Evolutionary conservation across 2,113 vertebrate genomes (phyloP).

Genomic region (Puma concolor): DNA sequence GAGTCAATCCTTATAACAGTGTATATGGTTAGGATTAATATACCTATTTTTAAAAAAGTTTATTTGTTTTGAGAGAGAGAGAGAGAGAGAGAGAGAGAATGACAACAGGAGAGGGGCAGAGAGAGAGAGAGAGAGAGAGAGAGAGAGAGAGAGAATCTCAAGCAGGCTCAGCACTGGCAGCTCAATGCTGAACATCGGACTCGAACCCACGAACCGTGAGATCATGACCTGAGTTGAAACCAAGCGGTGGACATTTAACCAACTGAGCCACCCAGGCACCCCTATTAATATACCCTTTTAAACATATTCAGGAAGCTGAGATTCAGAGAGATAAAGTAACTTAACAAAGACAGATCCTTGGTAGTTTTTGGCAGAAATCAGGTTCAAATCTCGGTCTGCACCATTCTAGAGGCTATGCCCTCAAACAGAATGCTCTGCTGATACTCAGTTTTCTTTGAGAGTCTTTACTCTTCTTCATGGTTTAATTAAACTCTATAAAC

Average conservation of each 20-base stretch:
- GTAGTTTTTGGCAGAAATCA: not conserved
- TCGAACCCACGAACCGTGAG: no score
- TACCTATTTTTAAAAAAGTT: no score
- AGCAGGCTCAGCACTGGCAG: no score
- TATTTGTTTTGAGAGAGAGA: no score
- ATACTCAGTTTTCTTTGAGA: not conserved
- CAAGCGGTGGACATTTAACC: no score
- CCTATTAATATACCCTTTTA: not conserved
- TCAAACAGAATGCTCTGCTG: not conserved
- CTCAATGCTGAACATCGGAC: no score
- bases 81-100: no score
- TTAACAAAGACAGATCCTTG: not conserved
- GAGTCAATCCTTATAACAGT: not conserved
- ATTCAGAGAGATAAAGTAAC: not conserved
- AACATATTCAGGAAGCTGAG: not conserved
- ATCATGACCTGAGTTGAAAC: no score
- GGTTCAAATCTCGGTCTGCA: not conserved
- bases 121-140: no score
- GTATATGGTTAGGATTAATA: not conserved
- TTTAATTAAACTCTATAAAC: not conserved
- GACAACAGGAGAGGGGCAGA: no score
- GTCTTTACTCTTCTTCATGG: not conserved
- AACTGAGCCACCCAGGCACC: no score
- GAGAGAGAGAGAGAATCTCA: no score
- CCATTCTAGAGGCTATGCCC: not conserved